Evolutionary conservation across 2,888 invertebrate species (phyloP), one percentile per base, ranked within the genome.

Genomic region (Platycnemis pennipes): DNA sequence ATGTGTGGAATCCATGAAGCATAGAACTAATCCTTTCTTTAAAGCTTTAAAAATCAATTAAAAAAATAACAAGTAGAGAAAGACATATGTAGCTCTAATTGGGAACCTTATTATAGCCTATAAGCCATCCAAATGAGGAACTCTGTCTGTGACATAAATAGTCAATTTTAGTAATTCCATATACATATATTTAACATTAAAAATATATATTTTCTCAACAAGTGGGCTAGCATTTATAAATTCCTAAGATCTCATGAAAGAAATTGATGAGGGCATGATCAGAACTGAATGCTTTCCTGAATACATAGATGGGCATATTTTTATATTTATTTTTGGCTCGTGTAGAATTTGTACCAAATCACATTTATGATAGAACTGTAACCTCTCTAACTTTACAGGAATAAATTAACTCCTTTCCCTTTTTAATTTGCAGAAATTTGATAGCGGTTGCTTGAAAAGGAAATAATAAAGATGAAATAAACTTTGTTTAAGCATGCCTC

Each of bases 261-360:
- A 87, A 45, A 45, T 45, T 87, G 44, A n/a, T 87, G 45, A 46
- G n/a, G 77, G 31, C 37, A 77, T 77, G 31, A n/a, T 77, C 46
- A 46, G 87, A n/a, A 22, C 26, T 87, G 46, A 87, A 87, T 46
- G 44, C n/a, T 87, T 87, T 46, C 44, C n/a, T 46, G 45, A 42
- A 87, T 45, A 26, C 46, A 22, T 87, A 87, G 87, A 87, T 87
- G 22, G 45, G 87, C 46, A 87, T 87, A 87, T 87, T 87, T 87
- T 87, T 87, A 46, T 87, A 87, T 87, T 87, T 87, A 87, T 87
- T 87, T 87, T 87, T 87, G 87, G 45, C 87, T 87, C 46, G 22
- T 0, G 87, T 87, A 46, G 87, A 46, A 87, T 46, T 87, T 87
- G 46, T 87, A 87, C 46, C 87, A 87, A 37, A 77, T 77, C 37